Base-by-base conservation (phyloP, 2,888 invertebrate genomes). In the Poecilobothrus nobilitatus region DNA sequence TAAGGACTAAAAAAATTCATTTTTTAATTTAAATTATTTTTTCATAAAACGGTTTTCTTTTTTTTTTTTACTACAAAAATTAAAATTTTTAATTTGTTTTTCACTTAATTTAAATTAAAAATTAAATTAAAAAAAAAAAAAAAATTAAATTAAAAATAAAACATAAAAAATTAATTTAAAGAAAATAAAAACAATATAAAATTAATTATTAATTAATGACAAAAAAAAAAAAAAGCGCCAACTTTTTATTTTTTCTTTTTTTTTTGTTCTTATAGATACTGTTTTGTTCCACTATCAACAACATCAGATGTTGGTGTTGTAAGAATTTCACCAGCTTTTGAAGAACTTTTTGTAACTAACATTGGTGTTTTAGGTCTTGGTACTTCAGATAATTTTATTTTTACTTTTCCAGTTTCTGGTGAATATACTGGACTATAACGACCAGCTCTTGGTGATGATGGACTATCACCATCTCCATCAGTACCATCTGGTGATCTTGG, bases 351-450 rank as follows among this genome's bases (percentile, higher is more conserved):
- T 76, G 89, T 91, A 76, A 92, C 90, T 78, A 92, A 84, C 79
- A 91, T 86, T 44, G 92, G 92, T n/a, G 91, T 91, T 82, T 90
- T 91, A 65, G 91, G 91, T 76, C 89, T 90, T 2, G 90, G 90
- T 70, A 88, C 89, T 79, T 91, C 91, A 18, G 89, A 86, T 77
- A 91, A 83, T 80, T 88, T 90, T 73, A 92, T 91, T 76, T 91
- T 90, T 65, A 92, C 92, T 73, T 90, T 86, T 71, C 91, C 91
- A 76, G 90, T 89, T 76, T 89, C 89, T n/a, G 86, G 85, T 22
- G 85, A 79, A 72, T 82, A 81, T 78, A 86, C 77, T 73, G 81
- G 81, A 80, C 86, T 77, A 79, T 85, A 79, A 79, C 84, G 75
- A 73, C 84, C 75, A 78, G 84, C 74, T 82, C 85, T 77, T 74